Base-by-base conservation (phyloP, 2,888 invertebrate species). In the Urechis unicinctus region DNA sequence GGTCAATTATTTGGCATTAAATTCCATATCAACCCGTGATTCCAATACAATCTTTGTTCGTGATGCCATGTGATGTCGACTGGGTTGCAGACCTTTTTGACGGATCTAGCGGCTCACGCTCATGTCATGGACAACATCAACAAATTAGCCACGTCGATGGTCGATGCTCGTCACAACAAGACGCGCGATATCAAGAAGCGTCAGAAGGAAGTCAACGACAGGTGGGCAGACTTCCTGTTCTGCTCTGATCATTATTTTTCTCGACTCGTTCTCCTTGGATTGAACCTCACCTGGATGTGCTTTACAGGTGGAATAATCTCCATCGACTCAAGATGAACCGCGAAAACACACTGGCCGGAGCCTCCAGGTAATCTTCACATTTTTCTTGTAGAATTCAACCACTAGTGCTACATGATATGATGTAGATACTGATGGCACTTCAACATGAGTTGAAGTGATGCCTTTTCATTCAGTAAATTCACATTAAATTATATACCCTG, bases 61-160 rank as follows among this genome's bases (percentile, higher is more conserved):
- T n/a, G n/a, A n/a, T n/a, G n/a, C n/a, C n/a, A n/a, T n/a, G n/a
- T n/a, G n/a, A n/a, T n/a, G n/a, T n/a, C n/a, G n/a, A 36, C 36
- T 36, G 9, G 36, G 9, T 77, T 74, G 28, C 75, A 88, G 85
- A 91, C 93, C 81, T 89, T 97, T 78, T 85, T 96, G 29, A 95
- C 95, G 0, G 96, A 97, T 73, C 81, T 98, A 41, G 93, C 93
- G 0, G 95, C 95, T 0, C 94, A 92, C 13, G 90, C 89, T 26
- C 90, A 89, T 65, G 86, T 95, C 0, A 83, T 97, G 63, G 93
- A 93, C 65, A 87, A 88, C 53, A 88, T 97, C 57, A 92, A 94
- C 71, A 82, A 85, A 0, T 88, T 90, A 22, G 94, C 93, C 0
- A 87, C 89, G 43, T 90, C 88, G 41, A 75, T 97, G 77, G 86